Evolutionary conservation across 2,113 vertebrate species (phyloP).

Genomic region (Ammospiza nelsoni): DNA sequence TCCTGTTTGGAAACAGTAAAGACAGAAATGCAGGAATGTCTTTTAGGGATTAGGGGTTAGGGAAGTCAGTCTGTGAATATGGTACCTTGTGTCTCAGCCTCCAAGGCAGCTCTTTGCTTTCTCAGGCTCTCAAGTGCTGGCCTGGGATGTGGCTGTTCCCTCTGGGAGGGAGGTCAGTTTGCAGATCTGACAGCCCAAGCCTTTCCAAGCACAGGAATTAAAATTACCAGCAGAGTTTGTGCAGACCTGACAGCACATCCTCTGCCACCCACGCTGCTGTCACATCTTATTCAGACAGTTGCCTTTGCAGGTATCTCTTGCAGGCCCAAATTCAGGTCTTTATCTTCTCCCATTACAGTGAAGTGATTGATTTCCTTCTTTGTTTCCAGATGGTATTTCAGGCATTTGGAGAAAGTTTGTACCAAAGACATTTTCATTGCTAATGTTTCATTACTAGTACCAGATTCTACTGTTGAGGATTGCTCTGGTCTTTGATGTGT

Average conservation of each 20-base stretch:
- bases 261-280: background rate
- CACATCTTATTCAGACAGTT: background rate
- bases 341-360: background rate
- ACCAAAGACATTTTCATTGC: background rate
- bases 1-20: background rate
- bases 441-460: background rate
- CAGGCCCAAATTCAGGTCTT: background rate
- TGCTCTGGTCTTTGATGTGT: background rate
- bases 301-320: background rate
- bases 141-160: background rate
- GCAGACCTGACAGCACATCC: background rate
- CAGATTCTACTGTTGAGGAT: background rate
- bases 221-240: background rate
- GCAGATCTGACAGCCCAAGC: background rate
- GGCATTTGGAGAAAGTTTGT: background rate
- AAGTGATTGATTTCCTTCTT: background rate
- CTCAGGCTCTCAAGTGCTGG: background rate
- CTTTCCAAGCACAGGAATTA: background rate
- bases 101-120: background rate
- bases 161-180: background rate
- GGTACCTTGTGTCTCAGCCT: fast-evolving
- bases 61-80: background rate
- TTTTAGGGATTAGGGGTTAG: background rate
- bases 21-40: background rate
- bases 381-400: background rate